Conservation (phyloP, 2,113 vertebrate genomes). For the Columba livia region DNA sequence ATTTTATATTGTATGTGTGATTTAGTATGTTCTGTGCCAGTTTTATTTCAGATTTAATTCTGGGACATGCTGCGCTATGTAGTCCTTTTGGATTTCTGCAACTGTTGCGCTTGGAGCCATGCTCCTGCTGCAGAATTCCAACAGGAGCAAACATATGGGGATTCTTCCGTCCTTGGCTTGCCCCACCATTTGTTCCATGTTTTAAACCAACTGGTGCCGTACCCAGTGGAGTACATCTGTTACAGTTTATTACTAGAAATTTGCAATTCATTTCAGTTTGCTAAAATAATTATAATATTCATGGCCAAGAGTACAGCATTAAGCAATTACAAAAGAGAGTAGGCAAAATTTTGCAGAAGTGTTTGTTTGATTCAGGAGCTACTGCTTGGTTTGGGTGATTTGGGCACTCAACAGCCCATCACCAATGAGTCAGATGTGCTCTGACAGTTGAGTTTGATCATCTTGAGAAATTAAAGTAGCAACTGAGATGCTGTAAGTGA, state of each 20-base stretch:
- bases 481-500: slow-evolving; percentile 15
- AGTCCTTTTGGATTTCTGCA: slow-evolving; percentile 64
- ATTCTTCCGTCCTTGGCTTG: slow-evolving; percentile 69
- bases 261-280: slow-evolving; percentile 66
- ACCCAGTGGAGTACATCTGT: slow-evolving; percentile 72
- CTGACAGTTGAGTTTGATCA: neutral
- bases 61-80: slow-evolving; percentile 2
- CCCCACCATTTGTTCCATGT: slow-evolving; percentile 58
- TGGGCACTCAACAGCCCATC: neutral
- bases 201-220: slow-evolving; percentile 67
- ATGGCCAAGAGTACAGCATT: slow-evolving; percentile 37
- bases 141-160: slow-evolving; percentile 65
- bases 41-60: slow-evolving; percentile 56
- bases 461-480: slow-evolving; percentile 31
- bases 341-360: neutral
- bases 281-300: slow-evolving; percentile 64
- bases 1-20: neutral
- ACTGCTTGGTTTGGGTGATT: neutral
- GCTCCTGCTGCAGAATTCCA: slow-evolving; percentile 60
- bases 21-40: slow-evolving; percentile 18
- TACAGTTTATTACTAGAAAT: slow-evolving; percentile 66
- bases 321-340: slow-evolving; percentile 44
- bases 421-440: neutral
- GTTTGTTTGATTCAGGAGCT: neutral
- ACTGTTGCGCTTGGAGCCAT: slow-evolving; percentile 57